Conservation (phyloP, 2,888 invertebrate species). For the Salticus scenicus region DNA sequence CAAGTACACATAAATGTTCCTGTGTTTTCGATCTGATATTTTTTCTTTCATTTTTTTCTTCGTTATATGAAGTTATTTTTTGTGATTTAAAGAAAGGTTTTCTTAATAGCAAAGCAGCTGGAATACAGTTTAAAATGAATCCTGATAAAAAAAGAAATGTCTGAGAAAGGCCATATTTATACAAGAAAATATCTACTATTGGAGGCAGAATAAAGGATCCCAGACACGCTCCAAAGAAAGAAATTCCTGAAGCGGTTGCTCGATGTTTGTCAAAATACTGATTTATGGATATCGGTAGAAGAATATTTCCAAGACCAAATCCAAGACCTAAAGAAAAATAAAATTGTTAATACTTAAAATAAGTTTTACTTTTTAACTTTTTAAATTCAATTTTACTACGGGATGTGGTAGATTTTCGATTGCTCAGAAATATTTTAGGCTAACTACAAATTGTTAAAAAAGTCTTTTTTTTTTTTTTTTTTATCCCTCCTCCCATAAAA, state of each 20-base stretch:
- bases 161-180: constrained; percentile 59
- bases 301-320: constrained; percentile 23
- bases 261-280: constrained; percentile 70
- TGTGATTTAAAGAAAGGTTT: no score
- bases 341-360: no score
- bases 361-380: no score
- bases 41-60: constrained; percentile 5
- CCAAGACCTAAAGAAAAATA: constrained; percentile 29
- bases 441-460: no score
- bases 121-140: constrained; percentile 61
- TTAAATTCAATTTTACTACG: no score
- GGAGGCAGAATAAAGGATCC: constrained; percentile 70
- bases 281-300: constrained; percentile 37
- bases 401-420: no score
- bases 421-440: no score
- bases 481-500: no score
- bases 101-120: constrained; percentile 48
- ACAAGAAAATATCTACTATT: constrained; percentile 52
- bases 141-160: constrained; percentile 65
- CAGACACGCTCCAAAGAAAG: constrained; percentile 70
- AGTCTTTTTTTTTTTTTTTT: no score
- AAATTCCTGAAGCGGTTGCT: constrained; percentile 68
- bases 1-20: constrained; percentile 17
- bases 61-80: background rate
- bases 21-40: constrained; percentile 21